phyloP scores from a whole-genome alignment of 2,113 vertebrate genomes.

The Scalopus aquaticus region DNA sequence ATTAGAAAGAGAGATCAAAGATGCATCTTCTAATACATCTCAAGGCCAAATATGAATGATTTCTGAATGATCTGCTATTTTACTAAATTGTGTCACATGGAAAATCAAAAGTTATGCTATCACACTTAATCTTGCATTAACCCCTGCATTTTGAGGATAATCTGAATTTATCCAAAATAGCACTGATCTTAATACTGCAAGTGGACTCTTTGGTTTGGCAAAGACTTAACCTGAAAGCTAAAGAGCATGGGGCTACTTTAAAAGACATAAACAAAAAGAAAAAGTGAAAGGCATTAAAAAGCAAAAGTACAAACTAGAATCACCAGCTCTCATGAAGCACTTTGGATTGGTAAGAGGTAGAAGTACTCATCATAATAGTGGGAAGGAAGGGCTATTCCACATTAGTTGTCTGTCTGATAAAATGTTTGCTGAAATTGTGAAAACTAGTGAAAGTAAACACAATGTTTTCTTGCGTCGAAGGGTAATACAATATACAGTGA shows the following conservation, averaged over 20 bases:
- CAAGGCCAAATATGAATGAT: slow-evolving; percentile 76
- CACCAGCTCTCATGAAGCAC: neutral
- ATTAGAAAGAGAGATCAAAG: slow-evolving; percentile 79
- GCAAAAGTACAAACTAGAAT: neutral
- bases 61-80: slow-evolving; percentile 69
- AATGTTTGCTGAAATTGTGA: neutral
- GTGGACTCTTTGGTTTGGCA: neutral
- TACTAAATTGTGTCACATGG: slow-evolving; percentile 54
- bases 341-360: neutral
- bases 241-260: neutral
- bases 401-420: neutral
- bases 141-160: slow-evolving; percentile 38
- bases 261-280: neutral
- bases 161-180: slow-evolving; percentile 26
- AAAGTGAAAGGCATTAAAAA: slow-evolving; percentile 32
- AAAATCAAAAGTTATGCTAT: slow-evolving; percentile 65
- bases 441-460: neutral
- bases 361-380: neutral
- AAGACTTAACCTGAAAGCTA: slow-evolving; percentile 16
- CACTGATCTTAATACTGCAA: slow-evolving; percentile 14
- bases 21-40: slow-evolving; percentile 70
- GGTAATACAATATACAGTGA: neutral
- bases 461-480: slow-evolving; percentile 2
- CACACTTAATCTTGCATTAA: slow-evolving; percentile 49
- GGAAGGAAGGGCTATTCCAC: neutral